phyloP scores from a whole-genome alignment of 2,888 invertebrate species.

The Pachydiplax longipennis region DNA sequence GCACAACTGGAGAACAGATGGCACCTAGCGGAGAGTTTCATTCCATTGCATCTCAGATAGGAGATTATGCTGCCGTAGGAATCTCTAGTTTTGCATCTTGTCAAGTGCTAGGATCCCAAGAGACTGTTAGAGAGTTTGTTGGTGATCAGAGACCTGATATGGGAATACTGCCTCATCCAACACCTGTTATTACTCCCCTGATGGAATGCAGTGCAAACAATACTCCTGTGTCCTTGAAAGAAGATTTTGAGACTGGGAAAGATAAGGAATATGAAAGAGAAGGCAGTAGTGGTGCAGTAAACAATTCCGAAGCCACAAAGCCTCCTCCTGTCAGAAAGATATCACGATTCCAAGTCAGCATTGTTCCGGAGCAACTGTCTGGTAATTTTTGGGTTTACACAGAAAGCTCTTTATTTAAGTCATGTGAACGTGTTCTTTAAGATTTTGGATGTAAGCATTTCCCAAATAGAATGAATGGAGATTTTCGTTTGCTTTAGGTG shows the following conservation, averaged over 20 bases:
- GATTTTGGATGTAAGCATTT: not conserved
- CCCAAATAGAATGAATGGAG: too few species aligned
- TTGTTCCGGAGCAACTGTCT: slow-evolving; percentile 61
- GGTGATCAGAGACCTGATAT: slow-evolving; percentile 14
- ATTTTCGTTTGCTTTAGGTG: too few species aligned
- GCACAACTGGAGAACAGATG: not conserved
- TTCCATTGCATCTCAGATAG: not conserved
- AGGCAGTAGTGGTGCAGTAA: not conserved
- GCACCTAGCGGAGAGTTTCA: not conserved
- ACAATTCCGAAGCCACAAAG: not conserved
- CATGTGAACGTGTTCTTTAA: not conserved
- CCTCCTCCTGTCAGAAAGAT: slow-evolving; percentile 56
- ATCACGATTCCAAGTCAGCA: slow-evolving; percentile 64
- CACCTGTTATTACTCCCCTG: slow-evolving; percentile 25
- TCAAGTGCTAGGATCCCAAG: slow-evolving; percentile 3
- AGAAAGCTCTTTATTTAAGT: not conserved
- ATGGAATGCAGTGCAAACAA: slow-evolving; percentile 45
- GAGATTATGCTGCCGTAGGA: not conserved
- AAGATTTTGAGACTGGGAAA: slow-evolving; percentile 37
- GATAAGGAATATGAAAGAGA: slow-evolving; percentile 36
- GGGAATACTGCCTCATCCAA: not conserved
- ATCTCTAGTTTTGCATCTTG: not conserved
- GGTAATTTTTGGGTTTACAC: slow-evolving; percentile 33
- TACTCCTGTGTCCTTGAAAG: slow-evolving; percentile 47
- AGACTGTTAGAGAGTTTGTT: not conserved